Base-by-base conservation (phyloP, 2,113 vertebrate species). In the Haemorhous mexicanus region DNA sequence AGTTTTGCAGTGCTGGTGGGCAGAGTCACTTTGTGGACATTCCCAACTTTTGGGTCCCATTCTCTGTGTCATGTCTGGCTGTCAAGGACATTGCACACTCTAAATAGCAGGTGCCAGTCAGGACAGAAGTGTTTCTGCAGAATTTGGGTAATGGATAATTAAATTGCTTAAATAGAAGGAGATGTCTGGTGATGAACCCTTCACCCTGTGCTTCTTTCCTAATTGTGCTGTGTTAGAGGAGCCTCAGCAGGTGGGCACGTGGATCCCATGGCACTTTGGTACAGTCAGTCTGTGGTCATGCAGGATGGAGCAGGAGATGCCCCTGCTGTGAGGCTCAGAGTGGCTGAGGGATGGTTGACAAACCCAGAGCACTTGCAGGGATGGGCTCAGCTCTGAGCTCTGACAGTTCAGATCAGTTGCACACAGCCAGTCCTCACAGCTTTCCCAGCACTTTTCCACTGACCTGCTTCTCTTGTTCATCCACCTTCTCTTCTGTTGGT, bases 311-410 rank as follows among this genome's bases (percentile, higher is more conserved):
- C 15, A 72, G 35, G n/a, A 69, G 55, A 22, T 56, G 59, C 6
- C 83, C 11, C 37, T 44, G 35, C 46, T 77, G 11, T 21, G 9
- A 47, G 41, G 18, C 13, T 79, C 58, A 64, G 39, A 5, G 18
- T 41, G 30, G 21, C n/a, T 61, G 0, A 58, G 59, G 0, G 52
- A 26, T 35, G 30, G 22, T 0, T 64, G 49, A 23, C 32, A 41
- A 83, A 72, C 70, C 8, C 4, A 10, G 62, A 69, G 44, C 30
- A 11, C 17, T 11, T 35, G 5, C 9, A 39, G 87, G 47, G 52
- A 39, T 4, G 32, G 64, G 6, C 23, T 78, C 24, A 6, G 5
- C 16, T 69, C 6, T 15, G 41, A 43, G 43, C n/a, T 82, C 0
- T 22, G 53, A 7, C 23, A 41, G 19, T 1, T 75, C 56, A 52